A percentile compares a stretch with the other conserved stretches of the same genome.
phyloP scores from a whole-genome alignment of 2,113 vertebrate species.

The Callithrix jacchus region DNA sequence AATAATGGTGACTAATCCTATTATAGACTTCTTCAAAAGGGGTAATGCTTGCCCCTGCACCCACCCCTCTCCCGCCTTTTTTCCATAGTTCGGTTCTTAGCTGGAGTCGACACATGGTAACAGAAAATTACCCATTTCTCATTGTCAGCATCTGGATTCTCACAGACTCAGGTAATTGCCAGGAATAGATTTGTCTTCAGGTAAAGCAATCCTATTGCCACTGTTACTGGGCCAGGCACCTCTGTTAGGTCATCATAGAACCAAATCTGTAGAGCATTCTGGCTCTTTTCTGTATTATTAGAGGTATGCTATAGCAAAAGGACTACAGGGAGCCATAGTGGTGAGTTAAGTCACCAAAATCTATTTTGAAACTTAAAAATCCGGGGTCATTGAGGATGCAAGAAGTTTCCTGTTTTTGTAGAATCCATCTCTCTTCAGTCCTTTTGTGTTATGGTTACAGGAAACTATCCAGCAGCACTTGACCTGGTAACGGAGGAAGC shows the following conservation, averaged over 20 bases:
- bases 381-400: not conserved
- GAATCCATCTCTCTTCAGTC: not conserved
- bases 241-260: not conserved
- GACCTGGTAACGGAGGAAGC: constrained; percentile 63
- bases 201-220: constrained; percentile 11
- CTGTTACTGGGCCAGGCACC: not conserved
- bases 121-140: constrained; percentile 63
- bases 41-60: not conserved
- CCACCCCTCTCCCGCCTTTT: constrained; percentile 9
- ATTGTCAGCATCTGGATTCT: constrained; percentile 68
- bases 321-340: not conserved
- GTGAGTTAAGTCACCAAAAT: not conserved
- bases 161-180: constrained; percentile 59
- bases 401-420: constrained; percentile 12
- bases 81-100: constrained; percentile 60
- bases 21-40: constrained; percentile 63
- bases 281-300: constrained; percentile 17
- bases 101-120: constrained; percentile 56
- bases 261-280: not conserved
- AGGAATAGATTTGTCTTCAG: constrained; percentile 54
- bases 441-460: constrained; percentile 36
- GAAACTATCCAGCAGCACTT: constrained; percentile 57
- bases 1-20: constrained; percentile 68
- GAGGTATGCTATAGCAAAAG: not conserved
- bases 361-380: constrained; percentile 38